Base-by-base conservation (phyloP, 2,797 vertebrate genomes). In the Erethizon dorsatum region DNA sequence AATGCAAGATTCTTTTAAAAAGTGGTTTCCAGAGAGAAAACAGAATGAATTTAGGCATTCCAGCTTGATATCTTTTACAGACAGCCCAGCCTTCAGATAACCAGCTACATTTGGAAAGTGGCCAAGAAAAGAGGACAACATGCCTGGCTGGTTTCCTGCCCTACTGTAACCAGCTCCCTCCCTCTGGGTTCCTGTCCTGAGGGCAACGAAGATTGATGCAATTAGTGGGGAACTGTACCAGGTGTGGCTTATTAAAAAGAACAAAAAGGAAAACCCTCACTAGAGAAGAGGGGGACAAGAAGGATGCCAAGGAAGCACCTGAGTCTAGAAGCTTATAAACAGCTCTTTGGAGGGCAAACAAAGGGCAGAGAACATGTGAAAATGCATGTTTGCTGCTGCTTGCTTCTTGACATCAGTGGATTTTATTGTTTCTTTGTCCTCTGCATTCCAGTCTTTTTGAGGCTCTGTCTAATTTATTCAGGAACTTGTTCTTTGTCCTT, bases 101-200 rank as follows among this genome's bases (percentile, higher is more conserved):
- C 56, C 88, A 96, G 54, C 78, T 95, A 41, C 59, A 92, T 47
- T 47, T 73, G 84, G 73, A 97, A 84, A 54, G 88, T 97, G 54
- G 47, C 96, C 69, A 96, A 96, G n/a, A 96, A 65, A 96, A 83
- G 28, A 95, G 37, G 83, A 90, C 37, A 0, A 26, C 96, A 90
- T 84, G 79, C 45, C 71, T 95, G 94, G 96, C 83, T 97, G 92
- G 54, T 89, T 98, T 98, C 87, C 94, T 15, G 91, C 57, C 22
- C 57, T 97, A 96, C 54, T 93, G 45, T 77, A 50, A 77, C 45
- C 73, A 50, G 45, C 45, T 50, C 45, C 45, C 26, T 50, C 73
- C 73, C 45, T 50, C 73, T 77, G 73, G 13, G 26, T 77, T 77
- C 45, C 50, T 50, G 45, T 75, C 73, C 45, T 77, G 6, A 77